Evolutionary conservation across 2,888 invertebrate species (phyloP).

Genomic region (Unio pictorum): DNA sequence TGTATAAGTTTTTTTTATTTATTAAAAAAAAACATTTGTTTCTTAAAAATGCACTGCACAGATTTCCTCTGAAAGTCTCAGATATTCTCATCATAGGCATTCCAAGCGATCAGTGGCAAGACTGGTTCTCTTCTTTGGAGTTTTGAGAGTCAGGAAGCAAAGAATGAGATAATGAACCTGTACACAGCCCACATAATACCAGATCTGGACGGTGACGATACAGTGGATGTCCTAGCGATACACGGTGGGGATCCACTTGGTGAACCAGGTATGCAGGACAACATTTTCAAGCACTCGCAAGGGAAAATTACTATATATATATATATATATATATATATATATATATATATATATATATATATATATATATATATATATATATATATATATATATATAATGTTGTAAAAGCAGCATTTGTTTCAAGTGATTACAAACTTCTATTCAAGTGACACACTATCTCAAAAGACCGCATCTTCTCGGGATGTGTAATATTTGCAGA

Average conservation of each 20-base stretch:
- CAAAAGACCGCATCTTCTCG: no score
- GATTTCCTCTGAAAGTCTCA: neutral
- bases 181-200: constrained; percentile 82
- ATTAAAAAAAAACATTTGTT: no score
- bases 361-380: neutral
- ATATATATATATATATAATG: no score
- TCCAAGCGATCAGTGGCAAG: constrained; percentile 78
- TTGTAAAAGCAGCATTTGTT: no score
- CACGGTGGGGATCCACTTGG: constrained; percentile 76
- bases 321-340: no score
- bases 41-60: no score
- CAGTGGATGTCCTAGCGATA: constrained; percentile 81
- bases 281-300: neutral
- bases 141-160: constrained; percentile 71
- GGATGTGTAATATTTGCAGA: no score
- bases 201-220: constrained; percentile 79
- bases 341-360: neutral
- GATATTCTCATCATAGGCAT: constrained; percentile 59
- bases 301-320: no score
- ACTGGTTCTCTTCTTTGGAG: constrained; percentile 81
- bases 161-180: constrained; percentile 73
- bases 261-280: constrained; percentile 66
- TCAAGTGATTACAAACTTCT: no score
- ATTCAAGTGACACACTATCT: no score
- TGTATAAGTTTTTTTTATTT: no score